Conservation (phyloP, 1,140 invertebrate species). For the Calycopis cecrops region DNA sequence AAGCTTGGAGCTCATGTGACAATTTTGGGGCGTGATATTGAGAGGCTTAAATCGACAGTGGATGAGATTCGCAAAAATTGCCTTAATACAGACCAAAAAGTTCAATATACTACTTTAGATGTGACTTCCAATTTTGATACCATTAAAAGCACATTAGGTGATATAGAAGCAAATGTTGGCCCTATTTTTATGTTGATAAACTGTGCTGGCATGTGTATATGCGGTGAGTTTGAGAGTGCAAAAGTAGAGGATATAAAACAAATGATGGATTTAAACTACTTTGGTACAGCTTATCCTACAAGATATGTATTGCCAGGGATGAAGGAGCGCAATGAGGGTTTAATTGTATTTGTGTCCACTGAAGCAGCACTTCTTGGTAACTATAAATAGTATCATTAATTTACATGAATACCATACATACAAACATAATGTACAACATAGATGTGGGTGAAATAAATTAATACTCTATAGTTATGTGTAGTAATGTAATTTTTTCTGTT, state of each 20-base stretch:
- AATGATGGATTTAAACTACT: slow-evolving; percentile 83
- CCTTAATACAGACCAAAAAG: slow-evolving; percentile 76
- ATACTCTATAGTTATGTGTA: no score
- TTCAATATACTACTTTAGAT: slow-evolving; percentile 85
- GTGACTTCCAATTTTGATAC: slow-evolving; percentile 80
- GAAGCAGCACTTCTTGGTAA: slow-evolving; percentile 92
- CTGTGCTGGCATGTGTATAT: slow-evolving; percentile 90
- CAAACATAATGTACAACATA: no score
- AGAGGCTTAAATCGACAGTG: slow-evolving; percentile 79
- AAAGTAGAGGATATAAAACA: slow-evolving; percentile 81
- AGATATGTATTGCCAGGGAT: slow-evolving; percentile 82
- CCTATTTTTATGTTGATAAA: slow-evolving; percentile 93
- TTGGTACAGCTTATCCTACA: slow-evolving; percentile 83
- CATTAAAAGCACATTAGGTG: slow-evolving; percentile 79
- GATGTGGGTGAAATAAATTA: no score
- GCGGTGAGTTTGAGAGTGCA: slow-evolving; percentile 89
- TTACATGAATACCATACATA: not conserved
- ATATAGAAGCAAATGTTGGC: slow-evolving; percentile 74
- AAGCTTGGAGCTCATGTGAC: slow-evolving; percentile 90
- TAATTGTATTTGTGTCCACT: slow-evolving; percentile 91
- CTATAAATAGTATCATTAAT: slow-evolving; percentile 23
- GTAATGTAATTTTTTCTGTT: no score
- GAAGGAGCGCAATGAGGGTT: slow-evolving; percentile 82
- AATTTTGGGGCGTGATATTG: slow-evolving; percentile 88
- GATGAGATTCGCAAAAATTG: slow-evolving; percentile 74